Evolutionary conservation across 2,797 vertebrate genomes (phyloP).

Genomic region (Lutjanus argentimaculatus): DNA sequence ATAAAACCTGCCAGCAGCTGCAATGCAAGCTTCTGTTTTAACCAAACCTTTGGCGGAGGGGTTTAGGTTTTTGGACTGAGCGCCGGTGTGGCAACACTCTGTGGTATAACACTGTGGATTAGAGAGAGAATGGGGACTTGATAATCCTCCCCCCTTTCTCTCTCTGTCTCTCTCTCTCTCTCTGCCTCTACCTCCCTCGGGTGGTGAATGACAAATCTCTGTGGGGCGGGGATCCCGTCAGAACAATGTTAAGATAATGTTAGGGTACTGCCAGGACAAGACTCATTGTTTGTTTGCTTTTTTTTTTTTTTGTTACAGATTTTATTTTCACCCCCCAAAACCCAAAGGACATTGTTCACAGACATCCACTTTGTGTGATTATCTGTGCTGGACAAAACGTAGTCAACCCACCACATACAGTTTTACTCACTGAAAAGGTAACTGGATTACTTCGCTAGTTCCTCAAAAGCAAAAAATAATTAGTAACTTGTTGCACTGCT

Average conservation of each 20-base stretch:
- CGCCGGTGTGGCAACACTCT: slow-evolving; percentile 32
- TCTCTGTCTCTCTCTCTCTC: not conserved
- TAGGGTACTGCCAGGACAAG: not conserved
- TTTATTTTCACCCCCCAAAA: not conserved
- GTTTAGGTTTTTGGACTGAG: slow-evolving; percentile 32
- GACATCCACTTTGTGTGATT: not conserved
- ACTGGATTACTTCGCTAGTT: too few species aligned
- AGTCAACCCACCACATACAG: too few species aligned
- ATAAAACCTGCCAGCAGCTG: slow-evolving; percentile 10
- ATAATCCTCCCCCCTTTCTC: slow-evolving; percentile 39
- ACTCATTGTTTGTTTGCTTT: not conserved
- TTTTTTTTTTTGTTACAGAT: not conserved
- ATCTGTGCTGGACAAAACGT: too few species aligned
- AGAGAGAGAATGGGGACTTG: slow-evolving; percentile 49
- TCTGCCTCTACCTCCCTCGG: not conserved
- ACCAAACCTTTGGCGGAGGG: slow-evolving; percentile 29
- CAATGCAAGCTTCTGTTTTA: slow-evolving; percentile 33
- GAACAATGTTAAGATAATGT: slow-evolving; percentile 19
- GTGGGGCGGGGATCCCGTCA: slow-evolving; percentile 13
- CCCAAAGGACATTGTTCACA: not conserved
- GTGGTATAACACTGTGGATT: slow-evolving; percentile 57
- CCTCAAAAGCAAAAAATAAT: too few species aligned
- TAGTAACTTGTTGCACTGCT: too few species aligned
- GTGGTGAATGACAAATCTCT: slow-evolving; percentile 39
- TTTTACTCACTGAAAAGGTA: too few species aligned